Base-by-base conservation (phyloP, 2,888 invertebrate genomes). In the Cosmopolites sordidus region DNA sequence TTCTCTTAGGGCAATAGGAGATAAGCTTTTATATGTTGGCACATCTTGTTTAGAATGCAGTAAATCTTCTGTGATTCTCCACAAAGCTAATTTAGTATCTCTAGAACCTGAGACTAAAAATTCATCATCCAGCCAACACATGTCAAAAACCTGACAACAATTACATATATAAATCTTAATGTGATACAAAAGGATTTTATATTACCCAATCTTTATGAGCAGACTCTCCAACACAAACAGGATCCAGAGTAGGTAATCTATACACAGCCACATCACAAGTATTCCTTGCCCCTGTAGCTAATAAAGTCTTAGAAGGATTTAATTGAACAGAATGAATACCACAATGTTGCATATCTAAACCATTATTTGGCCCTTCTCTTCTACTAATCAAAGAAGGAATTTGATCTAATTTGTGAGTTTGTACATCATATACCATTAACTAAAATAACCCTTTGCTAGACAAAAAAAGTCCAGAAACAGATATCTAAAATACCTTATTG, bases 71-170 rank as follows among this genome's bases (percentile, higher is more conserved):
- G 72, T 87, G 46, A 94, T 86, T 55, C 86, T 81, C 96, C 96
- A 97, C 54, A 96, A 76, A 16, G 92, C 91, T 77, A 96, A 81
- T 70, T 86, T 87, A 2, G 92, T 91, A 74, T 96, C 96, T 48
- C 94, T 83, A 0, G 94, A 93, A 9, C 95, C 95, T 4, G 94
- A 92, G 51, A 96, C 93, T 49, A 96, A 76, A 77, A 92, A 94
- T 74, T 95, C 89, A 74, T 97, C 96, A 74, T 97, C 96, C 57
- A 97, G 75, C 96, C 96, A 97, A 60, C 90, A 90, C 83, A 94
- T 86, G 69, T 96, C 96, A 73, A 90, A 82, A 58, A 83, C 80
- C 81, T 81, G 15, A 37, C 15, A 54, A 43, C 18, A 44, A 43
- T 38, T 15, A 38, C 5, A 33, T 33, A 3, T 33, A 33, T 6